phyloP scores from a whole-genome alignment of 1,140 invertebrate species.

The Drosophila sucinea region DNA sequence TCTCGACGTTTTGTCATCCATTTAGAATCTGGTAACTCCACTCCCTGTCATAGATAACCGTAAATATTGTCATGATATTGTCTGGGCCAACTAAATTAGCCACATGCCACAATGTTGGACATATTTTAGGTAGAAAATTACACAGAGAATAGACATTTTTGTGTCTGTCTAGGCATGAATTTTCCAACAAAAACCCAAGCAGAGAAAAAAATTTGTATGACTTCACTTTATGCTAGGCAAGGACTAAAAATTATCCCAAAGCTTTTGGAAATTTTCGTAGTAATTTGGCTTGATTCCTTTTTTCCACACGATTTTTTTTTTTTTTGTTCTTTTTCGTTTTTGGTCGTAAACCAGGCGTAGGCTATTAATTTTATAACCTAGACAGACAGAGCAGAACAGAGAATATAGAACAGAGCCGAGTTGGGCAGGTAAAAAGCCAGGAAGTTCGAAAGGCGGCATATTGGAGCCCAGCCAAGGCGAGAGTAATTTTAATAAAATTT shows the following conservation, averaged over 20 bases:
- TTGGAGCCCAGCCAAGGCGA: conserved; percentile 22
- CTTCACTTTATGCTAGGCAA: conserved; percentile 29
- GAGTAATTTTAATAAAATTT: conserved; percentile 63
- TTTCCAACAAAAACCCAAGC: not conserved
- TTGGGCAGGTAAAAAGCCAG: conserved; percentile 28
- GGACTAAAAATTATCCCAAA: conserved; percentile 53
- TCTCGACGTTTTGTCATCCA: conserved; percentile 4
- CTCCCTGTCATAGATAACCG: conserved; percentile 5
- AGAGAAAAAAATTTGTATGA: conserved; percentile 3
- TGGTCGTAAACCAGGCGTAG: conserved; percentile 63
- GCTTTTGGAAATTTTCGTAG: conserved; percentile 54
- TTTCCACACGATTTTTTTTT: conserved; percentile 26
- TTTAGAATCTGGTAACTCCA: conserved; percentile 13
- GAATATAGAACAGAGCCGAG: conserved; percentile 20
- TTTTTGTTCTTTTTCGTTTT: conserved; percentile 23
- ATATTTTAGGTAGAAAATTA: conserved; percentile 53
- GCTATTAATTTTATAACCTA: conserved; percentile 62
- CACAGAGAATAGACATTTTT: conserved; percentile 46
- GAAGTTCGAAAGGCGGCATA: conserved; percentile 14
- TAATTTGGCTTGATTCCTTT: conserved; percentile 30
- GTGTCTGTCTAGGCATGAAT: conserved; percentile 40
- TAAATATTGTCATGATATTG: conserved; percentile 34
- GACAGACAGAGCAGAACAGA: conserved; percentile 32
- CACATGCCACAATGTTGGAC: conserved; percentile 39
- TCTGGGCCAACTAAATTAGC: conserved; percentile 47